These are phyloP conservation scores for Enteromius afrohamiltoni DNA, from an alignment of 2,797 vertebrate species.

Conservation along the genomic window DNA sequence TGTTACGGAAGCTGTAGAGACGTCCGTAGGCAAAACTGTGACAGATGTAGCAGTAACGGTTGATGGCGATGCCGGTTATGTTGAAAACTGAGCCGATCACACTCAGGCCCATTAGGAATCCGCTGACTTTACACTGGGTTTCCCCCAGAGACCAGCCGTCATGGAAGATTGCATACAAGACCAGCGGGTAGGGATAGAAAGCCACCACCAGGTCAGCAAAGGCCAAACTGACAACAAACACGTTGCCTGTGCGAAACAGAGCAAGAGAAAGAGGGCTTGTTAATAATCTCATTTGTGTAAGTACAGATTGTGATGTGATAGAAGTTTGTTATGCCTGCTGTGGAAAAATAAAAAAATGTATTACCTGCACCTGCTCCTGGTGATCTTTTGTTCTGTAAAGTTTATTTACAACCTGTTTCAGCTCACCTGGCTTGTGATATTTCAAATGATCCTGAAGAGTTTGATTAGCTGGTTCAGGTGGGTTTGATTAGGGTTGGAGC, in stretches of 20 bases:
- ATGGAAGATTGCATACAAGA: constrained; percentile 81
- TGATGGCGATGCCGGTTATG: constrained; percentile 84
- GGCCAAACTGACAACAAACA: constrained; percentile 82
- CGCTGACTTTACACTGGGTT: constrained; percentile 83
- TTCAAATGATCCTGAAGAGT: neutral
- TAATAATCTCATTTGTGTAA: neutral
- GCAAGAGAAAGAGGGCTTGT: constrained; percentile 14
- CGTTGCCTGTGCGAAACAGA: constrained; percentile 71
- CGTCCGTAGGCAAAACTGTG: constrained; percentile 82
- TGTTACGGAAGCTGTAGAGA: constrained; percentile 83
- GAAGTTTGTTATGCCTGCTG: neutral
- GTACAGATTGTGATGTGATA: neutral
- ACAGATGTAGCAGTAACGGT: constrained; percentile 87
- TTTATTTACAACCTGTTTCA: neutral
- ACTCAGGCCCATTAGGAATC: constrained; percentile 85
- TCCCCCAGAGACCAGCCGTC: constrained; percentile 81
- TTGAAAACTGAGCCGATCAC: constrained; percentile 87
- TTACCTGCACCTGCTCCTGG: neutral
- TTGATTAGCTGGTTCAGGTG: neutral
- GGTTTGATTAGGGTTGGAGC: neutral
- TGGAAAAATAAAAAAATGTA: neutral
- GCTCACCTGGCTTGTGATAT: neutral
- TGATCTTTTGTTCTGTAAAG: neutral
- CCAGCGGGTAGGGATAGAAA: constrained; percentile 82
- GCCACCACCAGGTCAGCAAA: constrained; percentile 82